Evolutionary conservation across 2,113 vertebrate genomes (phyloP).

Genomic region (Gallinago media): DNA sequence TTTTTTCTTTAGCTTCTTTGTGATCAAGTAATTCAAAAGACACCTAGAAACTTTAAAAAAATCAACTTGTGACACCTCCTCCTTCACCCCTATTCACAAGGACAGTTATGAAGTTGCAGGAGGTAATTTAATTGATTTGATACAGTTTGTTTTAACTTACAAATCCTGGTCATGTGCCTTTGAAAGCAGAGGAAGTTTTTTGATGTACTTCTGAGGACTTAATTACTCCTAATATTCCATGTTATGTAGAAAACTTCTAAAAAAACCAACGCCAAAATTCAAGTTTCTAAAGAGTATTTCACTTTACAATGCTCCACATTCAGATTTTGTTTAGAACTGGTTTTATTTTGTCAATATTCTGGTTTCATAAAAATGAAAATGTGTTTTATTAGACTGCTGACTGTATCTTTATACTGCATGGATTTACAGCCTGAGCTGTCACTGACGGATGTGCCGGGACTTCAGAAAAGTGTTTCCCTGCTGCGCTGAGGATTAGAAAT

Average conservation of each 20-base stretch:
- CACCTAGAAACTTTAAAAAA: neutral
- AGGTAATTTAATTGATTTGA: neutral
- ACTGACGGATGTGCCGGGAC: neutral
- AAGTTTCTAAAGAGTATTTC: neutral
- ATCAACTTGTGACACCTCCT: neutral
- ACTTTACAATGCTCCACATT: neutral
- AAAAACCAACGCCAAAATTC: neutral
- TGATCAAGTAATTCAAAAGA: neutral
- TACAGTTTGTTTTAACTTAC: neutral
- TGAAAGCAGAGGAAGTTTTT: neutral
- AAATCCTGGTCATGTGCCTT: neutral
- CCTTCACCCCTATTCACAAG: neutral
- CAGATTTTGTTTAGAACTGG: neutral
- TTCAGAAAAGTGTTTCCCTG: conserved; percentile 38
- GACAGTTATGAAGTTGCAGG: neutral
- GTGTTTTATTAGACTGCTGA: neutral
- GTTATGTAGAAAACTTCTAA: neutral
- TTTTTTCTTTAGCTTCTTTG: neutral
- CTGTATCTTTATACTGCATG: neutral
- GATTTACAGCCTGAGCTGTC: conserved; percentile 25
- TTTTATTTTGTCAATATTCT: neutral
- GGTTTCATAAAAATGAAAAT: neutral
- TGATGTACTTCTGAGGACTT: neutral
- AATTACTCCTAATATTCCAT: neutral
- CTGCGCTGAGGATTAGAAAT: conserved; percentile 27